A percentile compares a stretch with the other conserved stretches of the same genome.
Conservation (phyloP, 1,140 invertebrate species). For the Hycleus phaleratus region DNA sequence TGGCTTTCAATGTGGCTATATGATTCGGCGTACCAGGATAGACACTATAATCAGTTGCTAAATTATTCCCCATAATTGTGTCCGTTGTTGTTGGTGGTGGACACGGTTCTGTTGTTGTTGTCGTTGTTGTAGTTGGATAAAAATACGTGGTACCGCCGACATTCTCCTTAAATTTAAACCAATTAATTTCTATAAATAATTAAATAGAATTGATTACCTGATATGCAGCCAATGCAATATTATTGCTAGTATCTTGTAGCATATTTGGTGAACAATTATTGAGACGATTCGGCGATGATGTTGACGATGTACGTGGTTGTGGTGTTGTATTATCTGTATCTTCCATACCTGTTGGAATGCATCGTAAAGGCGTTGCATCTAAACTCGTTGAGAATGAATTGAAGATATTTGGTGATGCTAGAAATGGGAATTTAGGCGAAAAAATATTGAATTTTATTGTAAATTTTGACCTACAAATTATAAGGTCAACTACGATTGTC, state of each 20-base stretch:
- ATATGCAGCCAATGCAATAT: constrained; percentile 46
- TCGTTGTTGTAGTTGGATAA: constrained; percentile 52
- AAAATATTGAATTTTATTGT: too few relatives aligned
- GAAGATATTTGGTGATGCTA: constrained; percentile 33
- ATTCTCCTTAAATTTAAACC: constrained; percentile 52
- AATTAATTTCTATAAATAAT: too few relatives aligned
- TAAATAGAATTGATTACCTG: constrained; percentile 34
- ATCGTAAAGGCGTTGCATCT: constrained; percentile 16
- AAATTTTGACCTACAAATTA: too few relatives aligned
- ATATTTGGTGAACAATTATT: constrained; percentile 33
- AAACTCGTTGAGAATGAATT: constrained; percentile 27
- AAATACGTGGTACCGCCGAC: constrained; percentile 92
- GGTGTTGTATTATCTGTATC: constrained; percentile 34
- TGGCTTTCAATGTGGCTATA: constrained; percentile 43
- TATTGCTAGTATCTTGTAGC: constrained; percentile 37
- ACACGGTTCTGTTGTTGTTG: constrained; percentile 10
- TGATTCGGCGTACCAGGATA: constrained; percentile 63
- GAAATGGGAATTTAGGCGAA: too few relatives aligned
- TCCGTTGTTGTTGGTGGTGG: constrained; percentile 1
- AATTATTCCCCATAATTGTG: constrained; percentile 19
- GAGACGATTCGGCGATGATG: constrained; percentile 5
- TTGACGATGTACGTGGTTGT: neutral
- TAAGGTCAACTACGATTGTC: too few relatives aligned
- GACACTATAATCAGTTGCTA: constrained; percentile 44
- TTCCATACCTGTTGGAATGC: constrained; percentile 21